Evolutionary conservation across 2,797 vertebrate genomes (phyloP), one percentile per base, ranked within the genome.

Genomic region (Rhincodon typus): DNA sequence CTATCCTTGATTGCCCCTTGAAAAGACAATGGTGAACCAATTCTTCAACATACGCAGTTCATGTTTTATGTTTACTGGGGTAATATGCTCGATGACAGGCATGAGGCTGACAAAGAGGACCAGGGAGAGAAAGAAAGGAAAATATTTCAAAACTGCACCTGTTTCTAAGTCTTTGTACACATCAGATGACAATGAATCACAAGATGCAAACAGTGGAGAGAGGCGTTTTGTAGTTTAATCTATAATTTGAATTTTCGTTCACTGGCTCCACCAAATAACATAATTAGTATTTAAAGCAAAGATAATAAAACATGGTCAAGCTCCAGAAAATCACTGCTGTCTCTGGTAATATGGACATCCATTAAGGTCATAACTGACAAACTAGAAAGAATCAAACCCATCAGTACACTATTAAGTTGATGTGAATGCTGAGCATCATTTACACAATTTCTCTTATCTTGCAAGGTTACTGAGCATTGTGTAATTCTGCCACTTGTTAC

Each of bases 231-330:
- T 13, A 6, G 79, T 62, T 62, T 62, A 90, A 90, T 66, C 13
- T 17, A 90, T 90, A 62, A n/a, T n/a, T 90, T 90, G 53, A 90
- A n/a, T 90, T 90, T n/a, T 66, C 21, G 30, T 57, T n/a, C 53
- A 62, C 30, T 19, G 30, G 87, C 57, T 62, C 30, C 87, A 66
- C 53, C 87, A 90, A 90, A 90, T 90, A 53, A 62, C 30, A 90
- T 62, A 90, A 90, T 66, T 90, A 66, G 87, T 66, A 90, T 34
- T 90, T 90, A 66, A 90, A 90, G 62, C 34, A 90, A 90, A 90
- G 30, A n/a, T 62, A 66, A 90, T 90, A n/a, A 57, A 88, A 57
- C 8, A 90, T 62, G 6, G 53, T 62, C 87, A 90, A 90, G 53
- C 87, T 62, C 53, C 53, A 90, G 13, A 53, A 90, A 30, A 57